These are phyloP conservation scores for Helogale parvula DNA, from an alignment of 2,113 vertebrate species.

Conservation along the genomic window DNA sequence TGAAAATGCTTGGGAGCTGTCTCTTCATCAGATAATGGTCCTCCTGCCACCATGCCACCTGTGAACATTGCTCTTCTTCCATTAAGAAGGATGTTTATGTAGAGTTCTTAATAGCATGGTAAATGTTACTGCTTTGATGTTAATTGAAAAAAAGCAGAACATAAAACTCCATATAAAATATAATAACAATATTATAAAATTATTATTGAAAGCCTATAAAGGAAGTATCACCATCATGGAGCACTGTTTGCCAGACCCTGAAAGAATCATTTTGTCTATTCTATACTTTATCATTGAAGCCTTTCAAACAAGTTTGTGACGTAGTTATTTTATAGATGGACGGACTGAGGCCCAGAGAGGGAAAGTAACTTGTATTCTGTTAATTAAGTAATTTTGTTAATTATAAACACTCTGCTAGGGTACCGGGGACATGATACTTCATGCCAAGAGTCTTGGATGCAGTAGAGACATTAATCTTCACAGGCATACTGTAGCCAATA, in stretches of 20 bases:
- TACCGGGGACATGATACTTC: neutral
- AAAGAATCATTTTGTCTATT: neutral
- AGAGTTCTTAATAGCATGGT: neutral
- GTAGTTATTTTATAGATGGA: neutral
- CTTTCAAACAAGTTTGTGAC: neutral
- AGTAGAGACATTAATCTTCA: neutral
- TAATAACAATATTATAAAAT: neutral
- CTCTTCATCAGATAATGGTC: neutral
- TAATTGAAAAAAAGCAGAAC: slow-evolving; percentile 9
- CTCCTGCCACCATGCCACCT: neutral
- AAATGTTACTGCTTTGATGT: neutral
- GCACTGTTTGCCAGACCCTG: neutral
- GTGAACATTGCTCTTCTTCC: neutral
- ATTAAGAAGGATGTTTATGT: neutral
- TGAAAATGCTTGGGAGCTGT: slow-evolving; percentile 41
- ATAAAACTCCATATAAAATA: neutral
- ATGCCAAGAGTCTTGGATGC: neutral
- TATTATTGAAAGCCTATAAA: neutral
- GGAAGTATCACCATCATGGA: neutral
- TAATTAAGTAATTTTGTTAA: neutral
- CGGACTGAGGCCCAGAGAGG: neutral
- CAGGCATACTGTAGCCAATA: neutral
- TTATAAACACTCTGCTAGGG: neutral
- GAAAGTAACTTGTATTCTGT: neutral
- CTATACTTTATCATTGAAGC: neutral